phyloP scores from a whole-genome alignment of 1,140 invertebrate genomes.

The Drosophila oshimai region DNA sequence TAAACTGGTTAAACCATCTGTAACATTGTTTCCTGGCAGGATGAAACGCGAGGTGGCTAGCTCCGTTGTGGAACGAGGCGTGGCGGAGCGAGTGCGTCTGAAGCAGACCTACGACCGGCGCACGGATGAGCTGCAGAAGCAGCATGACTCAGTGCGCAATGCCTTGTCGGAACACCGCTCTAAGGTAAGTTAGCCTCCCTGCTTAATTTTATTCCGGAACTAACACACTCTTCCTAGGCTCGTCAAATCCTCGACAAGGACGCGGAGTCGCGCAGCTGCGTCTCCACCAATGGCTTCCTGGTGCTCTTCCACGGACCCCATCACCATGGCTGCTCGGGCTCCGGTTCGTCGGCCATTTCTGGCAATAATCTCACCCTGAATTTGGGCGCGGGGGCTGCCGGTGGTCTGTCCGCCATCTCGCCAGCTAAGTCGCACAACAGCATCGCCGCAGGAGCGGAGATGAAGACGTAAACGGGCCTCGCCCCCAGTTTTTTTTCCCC shows the following conservation, averaged over 20 bases:
- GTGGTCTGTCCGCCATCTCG: slow-evolving; percentile 51
- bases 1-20: no score
- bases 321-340: slow-evolving; percentile 52
- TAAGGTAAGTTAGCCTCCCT: slow-evolving; percentile 84
- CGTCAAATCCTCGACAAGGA: slow-evolving; percentile 82
- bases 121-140: slow-evolving; percentile 88
- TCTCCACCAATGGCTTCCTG: slow-evolving; percentile 71
- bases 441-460: slow-evolving; percentile 48
- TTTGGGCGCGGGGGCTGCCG: slow-evolving; percentile 42
- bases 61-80: slow-evolving; percentile 91
- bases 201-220: no score
- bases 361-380: slow-evolving; percentile 72
- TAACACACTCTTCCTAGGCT: slow-evolving; percentile 54
- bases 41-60: slow-evolving; percentile 90
- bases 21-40: slow-evolving; percentile 60
- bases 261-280: slow-evolving; percentile 73
- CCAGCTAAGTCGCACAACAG: slow-evolving; percentile 75
- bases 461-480: slow-evolving; percentile 60
- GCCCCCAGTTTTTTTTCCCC: not conserved
- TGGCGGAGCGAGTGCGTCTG: slow-evolving; percentile 90
- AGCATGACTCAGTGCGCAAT: slow-evolving; percentile 90
- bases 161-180: slow-evolving; percentile 87
- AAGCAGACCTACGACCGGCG: slow-evolving; percentile 89
- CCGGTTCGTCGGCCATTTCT: slow-evolving; percentile 10
- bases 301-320: slow-evolving; percentile 70